Conservation (phyloP, 2,113 vertebrate species). For the Tonatia bakeri region DNA sequence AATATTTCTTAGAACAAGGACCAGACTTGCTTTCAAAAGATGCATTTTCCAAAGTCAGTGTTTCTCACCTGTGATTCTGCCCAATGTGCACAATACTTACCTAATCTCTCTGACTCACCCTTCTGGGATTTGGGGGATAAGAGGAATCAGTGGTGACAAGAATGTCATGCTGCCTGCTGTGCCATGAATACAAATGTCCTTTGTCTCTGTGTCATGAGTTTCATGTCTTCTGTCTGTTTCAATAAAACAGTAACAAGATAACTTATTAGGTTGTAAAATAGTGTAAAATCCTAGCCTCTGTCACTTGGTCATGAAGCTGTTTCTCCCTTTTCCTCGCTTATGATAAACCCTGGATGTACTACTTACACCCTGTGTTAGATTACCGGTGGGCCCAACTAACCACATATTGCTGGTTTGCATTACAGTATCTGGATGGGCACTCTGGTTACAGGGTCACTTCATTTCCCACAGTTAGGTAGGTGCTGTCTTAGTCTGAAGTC, state of each 20-base stretch:
- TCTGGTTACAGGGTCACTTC: not conserved
- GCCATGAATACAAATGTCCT: not conserved
- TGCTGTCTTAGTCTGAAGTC: not conserved
- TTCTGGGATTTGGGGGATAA: not conserved
- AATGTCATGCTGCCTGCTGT: not conserved
- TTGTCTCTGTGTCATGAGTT: not conserved
- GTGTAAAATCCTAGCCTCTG: not conserved
- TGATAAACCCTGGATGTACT: not conserved
- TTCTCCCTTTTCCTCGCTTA: not conserved
- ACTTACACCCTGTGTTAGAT: too few relatives aligned
- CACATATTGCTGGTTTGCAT: not conserved
- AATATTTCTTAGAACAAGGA: not conserved
- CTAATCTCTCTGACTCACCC: not conserved
- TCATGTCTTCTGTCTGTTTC: not conserved
- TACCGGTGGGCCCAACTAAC: not conserved
- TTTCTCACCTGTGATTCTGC: not conserved
- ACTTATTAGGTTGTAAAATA: not conserved
- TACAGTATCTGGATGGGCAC: not conserved
- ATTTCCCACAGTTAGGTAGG: not conserved
- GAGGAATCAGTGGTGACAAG: not conserved
- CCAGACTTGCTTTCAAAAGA: not conserved
- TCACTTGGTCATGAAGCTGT: not conserved
- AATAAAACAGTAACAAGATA: not conserved
- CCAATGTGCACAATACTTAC: not conserved
- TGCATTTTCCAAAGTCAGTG: not conserved